These are phyloP conservation scores for Nyctibius bracteatus DNA, from an alignment of 2,113 vertebrate species.

Conservation along the genomic window DNA sequence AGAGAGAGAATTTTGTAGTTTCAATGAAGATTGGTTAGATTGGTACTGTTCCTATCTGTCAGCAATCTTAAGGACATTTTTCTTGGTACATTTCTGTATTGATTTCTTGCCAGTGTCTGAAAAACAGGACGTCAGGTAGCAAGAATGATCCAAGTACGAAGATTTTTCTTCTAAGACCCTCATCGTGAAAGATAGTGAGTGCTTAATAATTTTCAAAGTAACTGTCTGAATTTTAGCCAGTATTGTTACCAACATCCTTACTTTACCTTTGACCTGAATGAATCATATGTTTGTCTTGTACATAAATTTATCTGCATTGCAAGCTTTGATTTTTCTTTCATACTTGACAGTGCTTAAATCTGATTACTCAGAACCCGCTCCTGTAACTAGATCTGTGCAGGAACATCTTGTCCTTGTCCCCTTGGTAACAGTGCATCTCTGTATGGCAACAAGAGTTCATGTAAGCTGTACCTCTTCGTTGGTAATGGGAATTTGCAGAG, in stretches of 20 bases:
- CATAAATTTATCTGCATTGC: background rate
- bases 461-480: background rate
- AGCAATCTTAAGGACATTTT: background rate
- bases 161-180: background rate
- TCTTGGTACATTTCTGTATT: background rate
- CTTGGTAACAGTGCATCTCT: constrained; percentile 36
- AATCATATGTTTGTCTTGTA: background rate
- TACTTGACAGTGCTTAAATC: constrained; percentile 11
- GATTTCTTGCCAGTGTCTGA: background rate
- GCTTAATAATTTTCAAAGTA: background rate
- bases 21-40: background rate
- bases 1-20: background rate
- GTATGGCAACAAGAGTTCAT: background rate
- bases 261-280: background rate
- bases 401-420: constrained; percentile 42
- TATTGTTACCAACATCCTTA: background rate
- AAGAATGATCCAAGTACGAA: background rate
- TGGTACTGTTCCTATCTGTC: background rate
- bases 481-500: background rate
- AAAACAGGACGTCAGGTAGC: background rate
- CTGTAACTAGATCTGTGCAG: constrained; percentile 3
- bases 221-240: background rate
- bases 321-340: constrained; percentile 13
- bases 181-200: background rate
- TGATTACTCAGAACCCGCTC: constrained; percentile 26